A percentile compares a stretch with the other conserved stretches of the same genome.
Evolutionary conservation across 2,888 invertebrate genomes (phyloP).

Genomic region (Chorisops tibialis): DNA sequence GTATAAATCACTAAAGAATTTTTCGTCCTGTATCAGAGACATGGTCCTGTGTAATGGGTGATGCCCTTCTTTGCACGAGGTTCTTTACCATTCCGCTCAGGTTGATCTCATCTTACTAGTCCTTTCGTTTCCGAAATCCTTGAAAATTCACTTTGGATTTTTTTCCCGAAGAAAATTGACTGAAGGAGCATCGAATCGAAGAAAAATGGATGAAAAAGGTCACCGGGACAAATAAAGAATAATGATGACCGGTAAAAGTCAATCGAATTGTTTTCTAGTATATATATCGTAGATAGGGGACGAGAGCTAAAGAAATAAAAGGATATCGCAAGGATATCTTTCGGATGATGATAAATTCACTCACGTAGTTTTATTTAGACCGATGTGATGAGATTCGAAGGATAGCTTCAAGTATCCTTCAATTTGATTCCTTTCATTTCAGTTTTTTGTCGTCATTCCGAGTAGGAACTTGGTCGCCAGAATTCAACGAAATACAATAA

Average conservation of each 20-base stretch:
- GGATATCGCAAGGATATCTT: not conserved
- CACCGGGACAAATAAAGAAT: constrained; percentile 30
- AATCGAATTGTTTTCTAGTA: constrained; percentile 25
- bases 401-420: no score
- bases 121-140: no score
- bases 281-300: not conserved
- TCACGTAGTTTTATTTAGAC: constrained; percentile 16
- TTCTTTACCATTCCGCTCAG: no score
- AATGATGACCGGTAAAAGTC: constrained; percentile 27
- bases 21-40: not conserved
- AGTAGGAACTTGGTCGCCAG: no score
- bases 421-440: no score
- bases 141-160: no score
- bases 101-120: no score
- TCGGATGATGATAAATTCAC: constrained; percentile 21
- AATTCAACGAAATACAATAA: constrained; percentile 1
- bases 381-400: no score
- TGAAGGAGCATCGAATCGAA: not conserved
- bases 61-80: no score
- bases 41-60: no score
- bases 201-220: constrained; percentile 4
- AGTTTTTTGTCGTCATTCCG: no score
- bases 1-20: constrained; percentile 3
- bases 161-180: no score
- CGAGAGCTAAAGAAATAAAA: not conserved